A percentile compares a stretch with the other conserved stretches of the same genome.
phyloP scores from a whole-genome alignment of 2,113 vertebrate species.

The Peromyscus maniculatus region DNA sequence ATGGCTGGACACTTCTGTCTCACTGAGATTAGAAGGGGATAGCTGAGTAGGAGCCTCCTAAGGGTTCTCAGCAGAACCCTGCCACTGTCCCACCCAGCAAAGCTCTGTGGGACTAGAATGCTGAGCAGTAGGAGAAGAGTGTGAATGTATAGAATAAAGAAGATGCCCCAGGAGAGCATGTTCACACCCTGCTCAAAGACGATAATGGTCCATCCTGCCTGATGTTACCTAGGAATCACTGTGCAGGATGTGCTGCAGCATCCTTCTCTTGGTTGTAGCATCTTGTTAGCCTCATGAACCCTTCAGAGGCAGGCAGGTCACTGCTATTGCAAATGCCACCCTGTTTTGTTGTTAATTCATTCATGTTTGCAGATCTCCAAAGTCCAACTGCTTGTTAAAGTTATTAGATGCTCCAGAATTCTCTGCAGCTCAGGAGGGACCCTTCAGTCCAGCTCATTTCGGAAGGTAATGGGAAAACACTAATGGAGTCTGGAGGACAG shows the following conservation, averaged over 20 bases:
- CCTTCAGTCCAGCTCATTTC: constrained; percentile 67
- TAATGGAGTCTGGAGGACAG: constrained; percentile 74
- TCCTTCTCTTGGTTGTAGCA: neutral
- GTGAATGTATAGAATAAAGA: rapidly evolving
- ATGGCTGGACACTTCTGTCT: neutral
- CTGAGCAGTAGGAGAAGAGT: neutral
- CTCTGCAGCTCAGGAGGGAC: constrained; percentile 64
- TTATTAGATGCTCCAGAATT: constrained; percentile 40
- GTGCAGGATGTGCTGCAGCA: neutral
- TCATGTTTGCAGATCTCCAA: neutral
- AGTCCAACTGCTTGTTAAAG: constrained; percentile 32
- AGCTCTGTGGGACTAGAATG: neutral
- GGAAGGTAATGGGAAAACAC: constrained; percentile 77
- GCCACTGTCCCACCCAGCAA: no score
- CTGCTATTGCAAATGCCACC: neutral
- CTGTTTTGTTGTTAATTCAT: neutral
- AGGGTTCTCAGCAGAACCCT: neutral
- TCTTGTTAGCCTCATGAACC: neutral
- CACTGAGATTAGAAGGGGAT: neutral
- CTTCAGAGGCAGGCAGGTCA: neutral
- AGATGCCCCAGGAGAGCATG: no score
- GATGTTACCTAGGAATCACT: neutral
- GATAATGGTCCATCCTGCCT: neutral
- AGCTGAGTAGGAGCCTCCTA: neutral
- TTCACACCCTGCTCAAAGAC: neutral